Percentiles rank a stretch among this genome's conserved stretches.
Evolutionary conservation across 2,797 vertebrate genomes (phyloP).

Genomic region (Microctenopoma lineatum): DNA sequence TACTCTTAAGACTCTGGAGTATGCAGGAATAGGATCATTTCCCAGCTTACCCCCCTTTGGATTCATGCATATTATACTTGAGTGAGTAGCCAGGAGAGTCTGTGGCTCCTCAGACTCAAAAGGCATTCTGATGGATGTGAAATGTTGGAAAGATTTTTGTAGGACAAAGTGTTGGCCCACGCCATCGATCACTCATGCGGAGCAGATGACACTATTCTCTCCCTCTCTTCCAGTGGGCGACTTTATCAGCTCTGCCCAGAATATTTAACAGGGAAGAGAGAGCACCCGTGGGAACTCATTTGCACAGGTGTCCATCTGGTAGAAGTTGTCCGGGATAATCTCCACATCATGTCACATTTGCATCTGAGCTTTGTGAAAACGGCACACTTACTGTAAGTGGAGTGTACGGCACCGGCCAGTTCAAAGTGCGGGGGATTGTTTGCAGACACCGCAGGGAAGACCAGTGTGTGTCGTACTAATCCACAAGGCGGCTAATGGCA

Average conservation of each 20-base stretch:
- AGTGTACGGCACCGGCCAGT: slow-evolving; percentile 18
- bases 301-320: slow-evolving; percentile 85
- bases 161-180: slow-evolving; percentile 73
- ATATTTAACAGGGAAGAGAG: slow-evolving; percentile 76
- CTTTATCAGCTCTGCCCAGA: slow-evolving; percentile 76
- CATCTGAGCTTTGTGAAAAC: slow-evolving; percentile 61
- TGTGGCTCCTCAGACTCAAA: slow-evolving; percentile 45
- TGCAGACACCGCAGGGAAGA: slow-evolving; percentile 53
- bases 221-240: slow-evolving; percentile 47
- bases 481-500: slow-evolving; percentile 73
- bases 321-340: slow-evolving; percentile 80
- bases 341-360: slow-evolving; percentile 82
- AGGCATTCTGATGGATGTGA: slow-evolving; percentile 64
- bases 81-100: slow-evolving; percentile 43
- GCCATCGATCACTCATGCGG: slow-evolving; percentile 74
- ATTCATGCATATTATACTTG: slow-evolving; percentile 41
- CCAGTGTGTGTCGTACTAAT: slow-evolving; percentile 73
- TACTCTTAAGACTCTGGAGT: slow-evolving; percentile 22
- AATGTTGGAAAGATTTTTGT: slow-evolving; percentile 69
- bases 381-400: slow-evolving; percentile 36
- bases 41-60: slow-evolving; percentile 7
- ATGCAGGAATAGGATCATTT: slow-evolving; percentile 25
- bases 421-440: slow-evolving; percentile 58
- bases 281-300: slow-evolving; percentile 80
- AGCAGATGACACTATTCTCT: slow-evolving; percentile 73